phyloP scores from a whole-genome alignment of 2,888 invertebrate genomes.

The Cabera pusaria region DNA sequence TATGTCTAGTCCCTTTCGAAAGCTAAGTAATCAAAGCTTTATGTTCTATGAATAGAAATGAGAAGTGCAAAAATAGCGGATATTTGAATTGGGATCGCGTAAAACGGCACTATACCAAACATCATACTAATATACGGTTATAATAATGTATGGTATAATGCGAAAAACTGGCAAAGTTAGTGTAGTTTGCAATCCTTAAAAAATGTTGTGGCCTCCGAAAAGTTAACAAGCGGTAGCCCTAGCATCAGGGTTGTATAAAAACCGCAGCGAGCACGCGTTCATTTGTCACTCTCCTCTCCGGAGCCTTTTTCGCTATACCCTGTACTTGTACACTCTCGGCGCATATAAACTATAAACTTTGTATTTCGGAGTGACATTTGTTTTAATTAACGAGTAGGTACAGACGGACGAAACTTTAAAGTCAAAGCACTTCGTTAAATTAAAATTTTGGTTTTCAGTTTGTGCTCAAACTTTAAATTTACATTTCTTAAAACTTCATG shows the following conservation, averaged over 20 bases:
- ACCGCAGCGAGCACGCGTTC: constrained; percentile 21
- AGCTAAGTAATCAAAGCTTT: constrained; percentile 11
- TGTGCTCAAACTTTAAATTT: too few relatives aligned
- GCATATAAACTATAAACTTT: constrained; percentile 11
- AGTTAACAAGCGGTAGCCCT: constrained; percentile 23
- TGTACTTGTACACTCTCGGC: constrained; percentile 9
- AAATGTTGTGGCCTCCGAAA: constrained; percentile 5
- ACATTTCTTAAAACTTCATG: too few relatives aligned
- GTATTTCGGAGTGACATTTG: constrained; percentile 7
- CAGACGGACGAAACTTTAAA: background rate
- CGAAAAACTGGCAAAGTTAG: background rate
- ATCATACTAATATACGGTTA: too few relatives aligned
- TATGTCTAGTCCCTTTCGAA: constrained; percentile 6
- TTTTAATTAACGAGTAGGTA: constrained; percentile 9
- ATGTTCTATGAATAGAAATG: constrained; percentile 9
- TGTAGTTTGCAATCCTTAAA: background rate
- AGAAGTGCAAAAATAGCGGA: background rate
- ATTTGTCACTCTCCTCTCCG: constrained; percentile 25
- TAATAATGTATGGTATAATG: too few relatives aligned
- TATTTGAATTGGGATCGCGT: too few relatives aligned
- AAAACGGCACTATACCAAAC: too few relatives aligned
- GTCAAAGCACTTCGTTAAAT: too few relatives aligned
- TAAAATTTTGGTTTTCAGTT: too few relatives aligned
- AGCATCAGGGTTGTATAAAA: constrained; percentile 23
- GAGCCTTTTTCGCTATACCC: constrained; percentile 22